Evolutionary conservation across 1,140 invertebrate species (phyloP), one percentile per base, ranked within the genome.

Genomic region (Acromyrmex echinatior): DNA sequence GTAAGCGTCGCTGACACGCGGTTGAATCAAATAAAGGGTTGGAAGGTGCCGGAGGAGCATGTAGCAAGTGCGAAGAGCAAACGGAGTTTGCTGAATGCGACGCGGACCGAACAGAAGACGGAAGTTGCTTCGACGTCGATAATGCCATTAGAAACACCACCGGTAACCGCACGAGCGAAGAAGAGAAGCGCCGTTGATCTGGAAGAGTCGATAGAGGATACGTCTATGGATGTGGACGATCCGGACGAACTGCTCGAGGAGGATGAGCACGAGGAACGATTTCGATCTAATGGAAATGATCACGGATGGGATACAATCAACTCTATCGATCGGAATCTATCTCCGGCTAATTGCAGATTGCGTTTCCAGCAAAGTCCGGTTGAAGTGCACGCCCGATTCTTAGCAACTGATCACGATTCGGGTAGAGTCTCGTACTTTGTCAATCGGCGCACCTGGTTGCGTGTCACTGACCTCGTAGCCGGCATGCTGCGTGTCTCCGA

Each of bases 321-420:
- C 73, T 92, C 93, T 1, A 94, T 95, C 35, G 95, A 95, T 58
- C 93, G 92, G 12, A 95, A 94, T 91, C 92, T 82, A 80, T 91
- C 92, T 60, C 93, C 88, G 39, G 66, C 92, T 73, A 96, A 96
- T 2, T 99, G 99, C 92, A 96, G 97, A 18, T 95, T 98, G 5
- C 96, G 98, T 31, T 99, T 98, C 92, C 99, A 99, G 93, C 98
- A 99, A 94, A 98, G 97, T 87, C 97, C 97, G 16, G 97, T 99
- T 18, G 98, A 99, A 94, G 98, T 98, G 1, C 99, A 98, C 92
- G 98, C 98, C 2, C 97, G 97, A 86, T 99, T 99, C 94, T 96
- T 98, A 49, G 98, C 98, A 1, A 97, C 97, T 21, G 98, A 99
- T 94, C 98, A 99, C 93, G 98, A 99, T 93, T 98, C 98, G 0